Percentiles rank a stretch among this genome's conserved stretches.
Conservation (phyloP, 2,888 invertebrate species). For the Rhaphigaster nebulosa region DNA sequence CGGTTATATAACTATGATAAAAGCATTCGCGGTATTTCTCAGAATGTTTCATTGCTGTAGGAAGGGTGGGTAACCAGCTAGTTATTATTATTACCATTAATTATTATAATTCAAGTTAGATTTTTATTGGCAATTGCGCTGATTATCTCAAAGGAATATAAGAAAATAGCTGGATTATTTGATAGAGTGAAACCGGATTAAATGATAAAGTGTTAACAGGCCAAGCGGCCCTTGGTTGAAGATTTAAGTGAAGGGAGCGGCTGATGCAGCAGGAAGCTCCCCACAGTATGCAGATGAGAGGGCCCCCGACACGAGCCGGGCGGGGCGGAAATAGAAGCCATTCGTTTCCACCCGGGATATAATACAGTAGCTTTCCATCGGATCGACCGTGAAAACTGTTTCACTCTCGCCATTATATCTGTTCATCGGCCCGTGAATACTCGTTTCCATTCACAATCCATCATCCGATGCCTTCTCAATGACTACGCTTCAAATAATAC, state of each 20-base stretch:
- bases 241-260: neutral
- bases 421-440: neutral
- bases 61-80: no score
- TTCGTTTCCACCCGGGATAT: neutral
- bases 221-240: neutral
- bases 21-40: no score
- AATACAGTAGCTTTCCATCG: constrained; percentile 29
- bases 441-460: neutral
- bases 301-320: neutral
- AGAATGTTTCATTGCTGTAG: no score
- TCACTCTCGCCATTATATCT: neutral
- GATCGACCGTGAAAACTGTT: constrained; percentile 39
- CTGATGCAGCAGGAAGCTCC: neutral
- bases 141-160: no score
- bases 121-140: no score
- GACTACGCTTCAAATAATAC: neutral
- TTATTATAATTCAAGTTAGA: no score
- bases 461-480: neutral
- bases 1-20: no score
- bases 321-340: constrained; percentile 23
- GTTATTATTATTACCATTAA: no score
- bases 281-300: constrained; percentile 13
- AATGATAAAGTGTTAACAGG: neutral
- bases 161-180: no score
- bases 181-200: no score